phyloP scores from a whole-genome alignment of 2,888 invertebrate genomes.

The Colletes collaris region DNA sequence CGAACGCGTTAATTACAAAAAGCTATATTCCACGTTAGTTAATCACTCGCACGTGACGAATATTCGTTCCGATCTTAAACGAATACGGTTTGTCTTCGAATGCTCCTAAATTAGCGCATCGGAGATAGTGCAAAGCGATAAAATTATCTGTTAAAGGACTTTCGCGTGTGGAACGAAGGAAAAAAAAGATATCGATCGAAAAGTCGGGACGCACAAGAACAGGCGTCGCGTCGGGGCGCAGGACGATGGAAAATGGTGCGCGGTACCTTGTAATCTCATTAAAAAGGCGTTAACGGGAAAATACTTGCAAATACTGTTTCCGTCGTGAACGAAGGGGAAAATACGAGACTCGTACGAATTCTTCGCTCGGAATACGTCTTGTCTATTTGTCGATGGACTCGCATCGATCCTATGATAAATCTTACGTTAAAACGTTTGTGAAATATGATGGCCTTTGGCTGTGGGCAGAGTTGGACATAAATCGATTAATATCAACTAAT shows the following conservation, averaged over 20 bases:
- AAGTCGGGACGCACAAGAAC: conserved; percentile 5
- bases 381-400: not conserved
- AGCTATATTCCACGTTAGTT: not conserved
- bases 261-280: conserved; percentile 15
- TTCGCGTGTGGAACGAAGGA: not conserved
- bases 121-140: conserved; percentile 10
- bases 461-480: too few species aligned
- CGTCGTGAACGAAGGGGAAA: conserved; percentile 24
- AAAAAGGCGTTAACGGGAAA: conserved; percentile 12
- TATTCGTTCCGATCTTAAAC: conserved; percentile 11
- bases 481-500: too few species aligned
- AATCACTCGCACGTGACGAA: conserved; percentile 6
- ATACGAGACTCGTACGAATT: not conserved
- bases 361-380: not conserved
- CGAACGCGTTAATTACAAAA: too few species aligned
- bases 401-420: too few species aligned
- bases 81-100: not conserved
- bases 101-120: not conserved
- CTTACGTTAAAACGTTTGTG: too few species aligned
- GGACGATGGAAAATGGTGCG: conserved; percentile 2
- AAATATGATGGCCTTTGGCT: too few species aligned
- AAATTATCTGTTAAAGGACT: conserved; percentile 1
- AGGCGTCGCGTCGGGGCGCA: not conserved
- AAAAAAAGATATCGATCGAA: conserved; percentile 12
- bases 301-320: conserved; percentile 23